These are phyloP conservation scores for Temnothorax nylanderi DNA, from an alignment of 1,140 invertebrate genomes.

Conservation along the genomic window DNA sequence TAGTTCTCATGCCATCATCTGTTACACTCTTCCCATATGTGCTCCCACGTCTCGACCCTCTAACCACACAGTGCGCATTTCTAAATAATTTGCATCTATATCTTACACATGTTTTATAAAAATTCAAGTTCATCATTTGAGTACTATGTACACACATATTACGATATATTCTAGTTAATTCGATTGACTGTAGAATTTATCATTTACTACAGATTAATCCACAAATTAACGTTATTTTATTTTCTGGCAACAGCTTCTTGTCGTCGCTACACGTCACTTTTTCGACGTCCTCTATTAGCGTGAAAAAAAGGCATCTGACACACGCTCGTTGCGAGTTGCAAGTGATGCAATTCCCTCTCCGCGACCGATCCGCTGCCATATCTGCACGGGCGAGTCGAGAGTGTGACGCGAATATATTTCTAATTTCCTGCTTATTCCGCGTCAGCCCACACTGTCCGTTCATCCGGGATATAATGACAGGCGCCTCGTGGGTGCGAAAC, in stretches of 20 bases:
- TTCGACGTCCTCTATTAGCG: background rate
- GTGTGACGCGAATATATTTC: constrained; percentile 66
- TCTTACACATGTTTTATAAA: background rate
- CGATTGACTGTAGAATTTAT: background rate
- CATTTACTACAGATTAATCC: background rate
- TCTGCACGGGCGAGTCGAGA: constrained; percentile 25
- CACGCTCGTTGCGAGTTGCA: constrained; percentile 2
- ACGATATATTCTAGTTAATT: background rate
- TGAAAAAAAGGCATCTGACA: background rate
- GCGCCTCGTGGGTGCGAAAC: constrained; percentile 68
- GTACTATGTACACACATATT: too few relatives aligned
- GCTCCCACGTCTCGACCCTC: too few relatives aligned
- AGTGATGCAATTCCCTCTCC: constrained; percentile 50
- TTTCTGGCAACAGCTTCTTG: background rate
- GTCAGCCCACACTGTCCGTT: constrained; percentile 62
- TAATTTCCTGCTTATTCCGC: constrained; percentile 72
- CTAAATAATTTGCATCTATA: background rate
- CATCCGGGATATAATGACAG: constrained; percentile 66
- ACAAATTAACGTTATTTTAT: background rate
- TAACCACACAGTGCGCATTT: too few relatives aligned
- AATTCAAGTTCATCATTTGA: background rate
- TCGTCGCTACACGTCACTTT: background rate
- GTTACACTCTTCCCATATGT: too few relatives aligned
- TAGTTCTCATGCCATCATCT: too few relatives aligned
- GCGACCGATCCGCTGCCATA: constrained; percentile 44